Base-by-base conservation (phyloP, 2,113 vertebrate genomes). In the Eptesicus fuscus region DNA sequence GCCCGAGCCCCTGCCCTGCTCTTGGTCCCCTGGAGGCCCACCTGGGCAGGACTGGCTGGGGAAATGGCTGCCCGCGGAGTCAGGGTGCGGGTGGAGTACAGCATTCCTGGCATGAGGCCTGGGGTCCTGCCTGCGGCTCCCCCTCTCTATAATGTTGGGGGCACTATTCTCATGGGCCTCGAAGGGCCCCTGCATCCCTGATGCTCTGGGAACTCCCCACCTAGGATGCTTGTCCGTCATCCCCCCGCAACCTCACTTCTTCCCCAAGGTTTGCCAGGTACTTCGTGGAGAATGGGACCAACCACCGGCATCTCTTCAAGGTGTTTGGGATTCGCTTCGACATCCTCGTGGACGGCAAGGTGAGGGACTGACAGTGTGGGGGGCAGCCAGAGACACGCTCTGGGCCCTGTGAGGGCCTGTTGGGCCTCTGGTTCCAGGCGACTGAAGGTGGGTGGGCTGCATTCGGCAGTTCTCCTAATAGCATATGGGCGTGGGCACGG, bases 271-370 rank as follows among this genome's bases (percentile, higher is more conserved):
- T 98, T n/a, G 99, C 99, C 90, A 99, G 98, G 93, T 98, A 99
- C 98, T 99, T 99, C 23, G 89, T 96, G 95, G 99, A 99, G 76
- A 91, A 98, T 0, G 98, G 91, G 3, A 80, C 47, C 44, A 97
- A 98, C 30, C 98, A 98, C 94, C 98, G 99, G 94, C 99, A 99
- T 0, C 99, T 99, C 59, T 98, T 99, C 95, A 99, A 99, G 95
- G 99, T 99, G 96, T 99, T 99, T 93, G 99, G 99, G 94, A 99
- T 99, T 97, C 98, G 99, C 73, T 98, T 99, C 0, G 99, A 99
- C 90, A 98, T 99, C 71, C 97, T 99, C n/a, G 99, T 99, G 85
- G 97, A 99, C 0, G 99, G 99, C 87, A 98, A 99, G 99, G 99
- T 99, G 96, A 98, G 92, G 95, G 37, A 44, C 42, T 95, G 37